Base-by-base conservation (phyloP, 1,140 invertebrate genomes). In the Odontomachus brunneus region DNA sequence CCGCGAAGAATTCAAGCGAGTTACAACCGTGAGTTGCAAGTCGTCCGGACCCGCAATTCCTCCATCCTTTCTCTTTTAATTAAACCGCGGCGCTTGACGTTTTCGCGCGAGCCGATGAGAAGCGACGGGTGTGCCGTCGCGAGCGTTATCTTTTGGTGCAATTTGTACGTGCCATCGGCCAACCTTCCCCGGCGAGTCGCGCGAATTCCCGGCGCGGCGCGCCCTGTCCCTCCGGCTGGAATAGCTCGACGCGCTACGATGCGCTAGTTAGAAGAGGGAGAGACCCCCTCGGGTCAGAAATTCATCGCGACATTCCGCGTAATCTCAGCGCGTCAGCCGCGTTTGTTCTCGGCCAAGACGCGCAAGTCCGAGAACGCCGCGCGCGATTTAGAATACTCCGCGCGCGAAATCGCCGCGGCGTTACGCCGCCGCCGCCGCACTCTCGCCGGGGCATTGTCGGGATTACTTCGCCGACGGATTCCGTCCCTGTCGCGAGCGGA, bases 241-340 rank as follows among this genome's bases (percentile, higher is more conserved):
- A 67, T 78, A 67, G 60, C 57, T 72, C 51, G 49, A 73, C 19
- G 55, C 22, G 15, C 57, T 14, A 24, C 62, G 15, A 66, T 19
- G 19, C 19, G 49, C 62, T n/a, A 57, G 51, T 78, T 67, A 26
- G 49, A 44, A 26, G 49, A 55, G 48, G 33, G 29, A 78, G 75
- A 29, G 63, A 69, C 17, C 15, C 26, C 15, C 33, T 44, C 22
- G 33, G 49, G 22, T 69, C 33, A 57, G 75, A 78, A 78, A 69
- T 67, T 78, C 33, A 69, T 67, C 11, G 75, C 38, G 63, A 69
- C 63, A 78, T 78, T 78, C 63, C 75, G 51, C 49, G 44, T 78
- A 78, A 78, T 78, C 49, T 78, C 49, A n/a, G n/a, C n/a, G 22
- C 5, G 19, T 44, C 24, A 49, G 63, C 29, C 53, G 49, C 2